Evolutionary conservation across 2,113 vertebrate genomes (phyloP), one percentile per base, ranked within the genome.

Genomic region (Rostratula benghalensis): DNA sequence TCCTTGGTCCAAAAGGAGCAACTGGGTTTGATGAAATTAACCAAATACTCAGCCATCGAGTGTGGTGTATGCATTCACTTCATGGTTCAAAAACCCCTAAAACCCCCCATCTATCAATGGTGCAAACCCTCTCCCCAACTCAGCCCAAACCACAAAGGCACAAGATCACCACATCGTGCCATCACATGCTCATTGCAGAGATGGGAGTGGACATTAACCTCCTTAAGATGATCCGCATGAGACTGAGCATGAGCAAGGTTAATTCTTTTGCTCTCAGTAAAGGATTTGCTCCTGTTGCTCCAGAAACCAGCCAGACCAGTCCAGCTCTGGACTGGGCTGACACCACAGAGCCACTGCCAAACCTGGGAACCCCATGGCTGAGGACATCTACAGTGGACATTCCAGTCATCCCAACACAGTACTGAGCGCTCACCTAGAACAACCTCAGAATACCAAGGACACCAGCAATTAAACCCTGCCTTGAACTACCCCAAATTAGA

Each of bases 31-130:
- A n/a, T 3, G 54, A 37, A 20, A 78, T 61, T 12, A 69, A 33
- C 33, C 30, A 77, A 59, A 53, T 4, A 11, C 23, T n/a, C 33
- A 20, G 15, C 8, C 39, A 4, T 7, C 0, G 8, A 56, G 50
- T 9, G 1, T 2, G 27, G 30, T 3, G 1, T 2, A 3, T 6
- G 6, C 23, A 3, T 39, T 54, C 48, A 60, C 11, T 43, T 69
- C 30, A 64, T 18, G 7, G 22, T 13, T 69, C 4, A 67, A 39
- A 63, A 41, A 5, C 6, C 3, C 27, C 35, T n/a, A 61, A 18
- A 57, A 35, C 25, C 37, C 75, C 17, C 51, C 24, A 75, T 16
- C 28, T 18, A 6, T 1, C 39, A 13, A 5, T 1, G 17, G 48
- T 73, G 43, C 75, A 77, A 57, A 69, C 11, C 28, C 41, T 30